Percentiles rank a stretch among this genome's conserved stretches.
Evolutionary conservation across 2,888 invertebrate genomes (phyloP).

Genomic region (Chrysomela aeneicollis): DNA sequence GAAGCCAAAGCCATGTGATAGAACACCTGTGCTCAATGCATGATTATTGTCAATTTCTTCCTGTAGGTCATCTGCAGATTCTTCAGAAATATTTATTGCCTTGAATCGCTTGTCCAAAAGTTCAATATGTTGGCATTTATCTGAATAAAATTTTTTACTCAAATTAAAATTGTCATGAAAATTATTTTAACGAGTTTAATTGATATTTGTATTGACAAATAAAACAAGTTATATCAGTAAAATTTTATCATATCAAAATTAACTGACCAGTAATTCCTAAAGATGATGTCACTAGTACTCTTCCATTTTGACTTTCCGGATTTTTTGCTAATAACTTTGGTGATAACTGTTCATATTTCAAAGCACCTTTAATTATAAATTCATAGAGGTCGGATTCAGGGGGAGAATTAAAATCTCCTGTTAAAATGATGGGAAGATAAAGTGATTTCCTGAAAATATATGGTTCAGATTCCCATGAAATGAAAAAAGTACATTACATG

Average conservation of each 20-base stretch:
- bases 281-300: conserved; percentile 51
- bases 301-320: conserved; percentile 41
- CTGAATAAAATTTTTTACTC: conserved; percentile 40
- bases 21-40: conserved; percentile 64
- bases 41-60: conserved; percentile 44
- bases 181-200: too few relatives aligned
- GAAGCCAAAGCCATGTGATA: conserved; percentile 74
- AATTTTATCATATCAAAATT: neutral
- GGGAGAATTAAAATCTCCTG: conserved; percentile 92
- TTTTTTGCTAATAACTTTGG: conserved; percentile 42
- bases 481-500: too few relatives aligned
- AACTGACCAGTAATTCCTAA: conserved; percentile 63
- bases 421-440: conserved; percentile 80
- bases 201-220: too few relatives aligned
- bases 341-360: conserved; percentile 62
- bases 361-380: conserved; percentile 71
- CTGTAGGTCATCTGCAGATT: conserved; percentile 29
- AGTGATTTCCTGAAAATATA: conserved; percentile 50
- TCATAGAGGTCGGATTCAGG: conserved; percentile 77
- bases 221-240: too few relatives aligned
- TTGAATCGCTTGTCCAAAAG: conserved; percentile 44
- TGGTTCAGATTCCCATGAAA: too few relatives aligned
- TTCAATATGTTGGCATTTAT: conserved; percentile 56
- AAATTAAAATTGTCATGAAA: too few relatives aligned
- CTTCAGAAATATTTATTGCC: conserved; percentile 54